These are phyloP conservation scores for Luperina nickerlii DNA, from an alignment of 2,888 invertebrate genomes.

Conservation along the genomic window DNA sequence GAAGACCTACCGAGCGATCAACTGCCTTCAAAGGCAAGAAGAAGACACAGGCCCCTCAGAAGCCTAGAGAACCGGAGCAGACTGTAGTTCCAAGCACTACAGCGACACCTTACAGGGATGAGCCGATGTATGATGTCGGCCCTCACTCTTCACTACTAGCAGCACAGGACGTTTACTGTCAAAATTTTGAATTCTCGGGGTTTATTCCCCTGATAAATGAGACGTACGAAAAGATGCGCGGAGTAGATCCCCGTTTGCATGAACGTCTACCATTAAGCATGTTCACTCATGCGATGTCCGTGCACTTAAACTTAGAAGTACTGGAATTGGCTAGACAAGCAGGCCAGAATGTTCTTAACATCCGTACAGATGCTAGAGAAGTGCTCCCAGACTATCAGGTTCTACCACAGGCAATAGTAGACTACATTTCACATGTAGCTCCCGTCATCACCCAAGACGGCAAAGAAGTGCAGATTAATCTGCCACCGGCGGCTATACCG, in stretches of 20 bases:
- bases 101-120: not conserved
- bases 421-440: not conserved
- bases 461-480: not conserved
- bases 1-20: no score
- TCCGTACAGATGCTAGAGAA: not conserved
- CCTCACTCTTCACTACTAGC: not conserved
- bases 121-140: not conserved
- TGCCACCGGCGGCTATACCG: no score
- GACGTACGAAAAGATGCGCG: not conserved
- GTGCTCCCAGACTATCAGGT: not conserved
- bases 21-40: no score
- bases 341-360: not conserved
- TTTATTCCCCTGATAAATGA: not conserved
- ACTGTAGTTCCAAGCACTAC: not conserved
- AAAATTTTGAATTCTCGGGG: not conserved
- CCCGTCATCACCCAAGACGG: not conserved
- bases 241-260: not conserved
- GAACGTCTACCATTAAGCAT: fast-evolving
- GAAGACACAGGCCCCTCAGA: no score
- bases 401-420: not conserved
- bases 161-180: not conserved
- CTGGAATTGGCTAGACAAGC: not conserved
- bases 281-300: not conserved
- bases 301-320: not conserved
- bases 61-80: not conserved